Evolutionary conservation across 2,797 vertebrate genomes (phyloP), one percentile per base, ranked within the genome.

Genomic region (Anguilla pacifica): DNA sequence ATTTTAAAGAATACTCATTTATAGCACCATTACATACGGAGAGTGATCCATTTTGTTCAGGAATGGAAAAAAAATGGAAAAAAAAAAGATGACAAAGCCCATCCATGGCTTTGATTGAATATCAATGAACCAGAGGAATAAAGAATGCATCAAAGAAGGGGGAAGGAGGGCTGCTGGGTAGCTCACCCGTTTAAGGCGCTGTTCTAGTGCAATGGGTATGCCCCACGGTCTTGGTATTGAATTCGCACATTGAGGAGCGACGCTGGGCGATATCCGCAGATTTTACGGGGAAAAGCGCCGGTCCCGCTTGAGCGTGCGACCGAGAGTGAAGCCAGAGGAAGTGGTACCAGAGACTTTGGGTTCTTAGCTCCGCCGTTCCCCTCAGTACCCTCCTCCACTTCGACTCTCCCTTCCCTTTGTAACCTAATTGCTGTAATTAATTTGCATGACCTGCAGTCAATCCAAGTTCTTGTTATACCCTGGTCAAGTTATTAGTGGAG

Each of bases 361-460:
- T 51, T 51, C 7, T 49, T n/a, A n/a, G 43, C 19, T 11, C 22
- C n/a, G 19, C 79, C 22, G 9, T 49, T 82, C 87, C 61, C n/a
- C 53, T 51, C 19, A 28, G 53, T 87, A 17, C 64, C 89, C 86
- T 88, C 86, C 91, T 88, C 88, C 86, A 85, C 70, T 85, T 61
- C 86, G 64, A 11, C 86, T 53, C 85, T 88, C 86, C 86, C 88
- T 82, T 81, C 57, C 57, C 88, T 88, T 92, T 90, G 87, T 92
- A 87, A 89, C 89, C 89, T 92, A 93, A 93, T 93, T 92, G 88
- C 92, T 88, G 91, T 92, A 92, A 93, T 93, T 92, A 92, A 93
- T 93, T 93, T 91, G 90, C 86, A 91, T 93, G 90, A 93, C 91
- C 91, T 90, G 89, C 90, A 92, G 91, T 90, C 92, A 92, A 91